Base-by-base conservation (phyloP, 2,888 invertebrate species). In the Andrena trimmerana region DNA sequence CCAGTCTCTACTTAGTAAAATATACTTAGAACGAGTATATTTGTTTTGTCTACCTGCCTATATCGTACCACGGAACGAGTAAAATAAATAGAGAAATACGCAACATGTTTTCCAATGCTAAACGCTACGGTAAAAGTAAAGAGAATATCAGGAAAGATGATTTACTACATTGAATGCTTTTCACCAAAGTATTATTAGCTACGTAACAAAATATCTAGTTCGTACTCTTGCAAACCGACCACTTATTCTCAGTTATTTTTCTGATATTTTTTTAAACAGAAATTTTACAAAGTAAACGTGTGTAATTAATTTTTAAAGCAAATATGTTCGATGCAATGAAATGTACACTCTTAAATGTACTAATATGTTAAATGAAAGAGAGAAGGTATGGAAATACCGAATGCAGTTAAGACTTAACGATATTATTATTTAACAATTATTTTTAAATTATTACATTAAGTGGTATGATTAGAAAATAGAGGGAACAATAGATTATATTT, bases 381-480 rank as follows among this genome's bases (percentile, higher is more conserved):
- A 60, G 54, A 29, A 52, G 48, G 50, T 33, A 75, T 20, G 42
- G 59, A 82, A 66, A 20, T 13, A 76, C 54, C 8, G 59, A 29
- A 78, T 57, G 66, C 16, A 50, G 72, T 54, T 50, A 29, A 48
- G 2, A 50, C 7, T 33, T 20, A 8, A 59, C 36, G 36, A 36
- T 52, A 66, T 16, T 60, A 70, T 24, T n/a, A 24, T 13, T 29
- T 62, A 66, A 31, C 42, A 5, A 8, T 13, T 42, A 72, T 50
- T 29, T 73, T 70, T 36, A 48, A 52, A 66, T 20, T 54, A 78
- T 84, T 87, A 87, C 8, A 82, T 79, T 79, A 81, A 81, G 81
- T 86, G 88, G 84, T 86, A 85, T 87, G 83, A 86, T 79, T 81
- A 87, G 78, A 88, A 90, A 87, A 86, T 87, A 83, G 83, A 87